Base-by-base conservation (phyloP, 2,888 invertebrate species). In the Agriopis marginaria region DNA sequence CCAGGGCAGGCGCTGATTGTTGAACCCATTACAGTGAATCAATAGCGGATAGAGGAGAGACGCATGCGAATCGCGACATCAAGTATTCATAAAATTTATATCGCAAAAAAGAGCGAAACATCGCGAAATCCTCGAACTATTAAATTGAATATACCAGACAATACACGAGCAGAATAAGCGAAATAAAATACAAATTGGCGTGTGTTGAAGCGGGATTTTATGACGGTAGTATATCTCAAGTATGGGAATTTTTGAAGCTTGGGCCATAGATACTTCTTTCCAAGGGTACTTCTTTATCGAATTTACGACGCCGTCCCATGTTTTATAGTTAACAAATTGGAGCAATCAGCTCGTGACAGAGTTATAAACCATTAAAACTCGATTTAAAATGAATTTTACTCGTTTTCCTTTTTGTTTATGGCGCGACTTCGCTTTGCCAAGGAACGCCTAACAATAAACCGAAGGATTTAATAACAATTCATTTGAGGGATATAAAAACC, bases 301-400 rank as follows among this genome's bases (percentile, higher is more conserved):
- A 78, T 90, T 91, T 88, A 90, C 85, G 86, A 84, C 73, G 69
- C 59, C 67, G 72, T 72, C 75, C 73, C 74, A 75, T 77, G 80
- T 79, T 88, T 89, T 89, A 89, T 90, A 81, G 86, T 83, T 81
- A 83, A 89, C 89, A 89, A 91, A 91, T 92, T 91, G 88, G 88
- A 85, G 85, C 88, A 88, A 89, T 89, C 79, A 78, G 76, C 77
- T 81, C 75, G 84, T 80, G 86, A 86, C 87, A 86, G 82, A 80
- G 78, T 80, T 77, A 82, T 89, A 89, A 88, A 89, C 79, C 80
- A 82, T 82, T 84, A 82, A 86, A 86, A 82, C 78, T 81, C 74
- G 81, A 80, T 82, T 80, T 78, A 62, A 84, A 80, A 81, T 75
- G 53, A 79, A 78, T 79, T 79, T 63, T 11, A 78, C 71, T 73